phyloP scores from a whole-genome alignment of 2,113 vertebrate species.

The Empidonax alnorum region DNA sequence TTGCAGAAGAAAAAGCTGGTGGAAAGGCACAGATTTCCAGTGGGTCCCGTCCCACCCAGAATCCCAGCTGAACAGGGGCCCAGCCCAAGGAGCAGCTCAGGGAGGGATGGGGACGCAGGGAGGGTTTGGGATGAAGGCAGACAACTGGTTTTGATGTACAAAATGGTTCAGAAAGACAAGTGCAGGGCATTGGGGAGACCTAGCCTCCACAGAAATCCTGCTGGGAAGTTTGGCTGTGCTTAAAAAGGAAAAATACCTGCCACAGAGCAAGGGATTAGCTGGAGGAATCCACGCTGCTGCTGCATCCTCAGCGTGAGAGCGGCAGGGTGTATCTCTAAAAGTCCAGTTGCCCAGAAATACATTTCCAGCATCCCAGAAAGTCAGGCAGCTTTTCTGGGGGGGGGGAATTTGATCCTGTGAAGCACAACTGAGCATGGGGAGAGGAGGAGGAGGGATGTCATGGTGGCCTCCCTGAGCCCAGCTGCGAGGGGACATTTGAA shows the following conservation, averaged over 20 bases:
- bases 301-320: background rate
- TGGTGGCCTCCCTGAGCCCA: background rate
- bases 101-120: background rate
- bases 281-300: background rate
- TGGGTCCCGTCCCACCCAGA: background rate
- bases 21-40: background rate
- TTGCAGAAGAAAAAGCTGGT: background rate
- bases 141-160: background rate
- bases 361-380: background rate
- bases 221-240: background rate
- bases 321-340: background rate
- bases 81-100: background rate
- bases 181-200: background rate
- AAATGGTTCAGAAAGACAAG: background rate
- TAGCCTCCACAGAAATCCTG: background rate
- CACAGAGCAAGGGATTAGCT: background rate
- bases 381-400: background rate
- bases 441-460: background rate
- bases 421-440: background rate
- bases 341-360: background rate
- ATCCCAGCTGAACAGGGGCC: background rate
- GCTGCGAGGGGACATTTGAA: accelerated
- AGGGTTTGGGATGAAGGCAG: background rate
- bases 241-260: background rate
- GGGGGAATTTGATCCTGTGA: background rate